Conservation (phyloP, 2,797 vertebrate species). For the Tauraco hartlaubi region DNA sequence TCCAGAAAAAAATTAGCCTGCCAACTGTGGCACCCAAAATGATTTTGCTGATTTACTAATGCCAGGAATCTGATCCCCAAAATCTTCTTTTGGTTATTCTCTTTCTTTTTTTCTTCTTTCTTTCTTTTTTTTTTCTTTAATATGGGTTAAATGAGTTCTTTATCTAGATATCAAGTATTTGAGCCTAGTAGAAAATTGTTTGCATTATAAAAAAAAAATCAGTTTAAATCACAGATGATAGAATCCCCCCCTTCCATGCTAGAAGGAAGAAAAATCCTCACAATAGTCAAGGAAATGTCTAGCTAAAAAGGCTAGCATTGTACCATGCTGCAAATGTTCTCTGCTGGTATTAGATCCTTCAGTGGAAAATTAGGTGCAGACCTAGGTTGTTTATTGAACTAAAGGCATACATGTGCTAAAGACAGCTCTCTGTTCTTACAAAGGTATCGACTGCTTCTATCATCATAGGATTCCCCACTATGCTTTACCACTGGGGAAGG, state of each 20-base stretch:
- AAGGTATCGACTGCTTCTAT: conserved; percentile 50
- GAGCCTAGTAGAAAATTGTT: neutral
- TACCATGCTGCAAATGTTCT: conserved; percentile 4
- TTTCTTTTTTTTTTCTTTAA: too few relatives aligned
- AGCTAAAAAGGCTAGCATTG: neutral
- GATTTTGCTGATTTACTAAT: neutral
- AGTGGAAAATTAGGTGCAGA: conserved; percentile 46
- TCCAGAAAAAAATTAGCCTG: neutral
- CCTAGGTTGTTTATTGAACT: conserved; percentile 63
- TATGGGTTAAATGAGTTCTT: neutral
- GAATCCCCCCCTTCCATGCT: neutral
- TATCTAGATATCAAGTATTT: neutral
- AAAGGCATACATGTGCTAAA: conserved; percentile 39
- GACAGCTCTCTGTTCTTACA: conserved; percentile 45
- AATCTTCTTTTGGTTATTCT: neutral
- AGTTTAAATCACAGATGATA: neutral
- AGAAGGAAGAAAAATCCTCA: neutral
- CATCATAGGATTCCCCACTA: conserved; percentile 51
- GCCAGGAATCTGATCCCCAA: neutral
- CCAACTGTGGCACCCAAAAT: neutral
- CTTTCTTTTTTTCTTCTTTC: fast-evolving
- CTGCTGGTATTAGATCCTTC: conserved; percentile 27
- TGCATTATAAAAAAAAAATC: neutral
- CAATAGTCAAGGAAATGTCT: neutral
- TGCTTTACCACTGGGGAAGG: conserved; percentile 48